Percentiles rank a stretch among this genome's conserved stretches.
Conservation (phyloP, 2,113 vertebrate genomes). For the Ia io region DNA sequence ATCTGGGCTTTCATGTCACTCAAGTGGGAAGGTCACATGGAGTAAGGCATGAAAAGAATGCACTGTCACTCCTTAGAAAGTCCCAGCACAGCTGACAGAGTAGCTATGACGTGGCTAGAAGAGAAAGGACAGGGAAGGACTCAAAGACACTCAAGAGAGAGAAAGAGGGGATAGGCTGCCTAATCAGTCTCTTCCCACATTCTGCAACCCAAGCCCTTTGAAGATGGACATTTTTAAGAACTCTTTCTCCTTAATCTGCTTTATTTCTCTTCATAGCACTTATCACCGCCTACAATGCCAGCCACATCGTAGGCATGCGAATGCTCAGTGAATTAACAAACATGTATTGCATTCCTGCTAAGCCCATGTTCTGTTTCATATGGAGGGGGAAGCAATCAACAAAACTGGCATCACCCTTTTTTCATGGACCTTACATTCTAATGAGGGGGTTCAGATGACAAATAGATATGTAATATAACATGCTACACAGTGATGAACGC, state of each 20-base stretch:
- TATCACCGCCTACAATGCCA: neutral
- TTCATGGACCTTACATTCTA: neutral
- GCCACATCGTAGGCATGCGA: neutral
- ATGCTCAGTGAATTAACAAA: neutral
- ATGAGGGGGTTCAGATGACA: neutral
- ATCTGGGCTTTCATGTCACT: neutral
- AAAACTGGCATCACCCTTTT: neutral
- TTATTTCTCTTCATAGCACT: neutral
- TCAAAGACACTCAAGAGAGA: neutral
- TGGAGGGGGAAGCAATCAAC: neutral
- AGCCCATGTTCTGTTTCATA: neutral
- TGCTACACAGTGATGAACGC: neutral
- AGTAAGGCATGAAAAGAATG: conserved; percentile 23
- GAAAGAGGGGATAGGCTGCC: neutral
- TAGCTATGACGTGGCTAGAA: neutral
- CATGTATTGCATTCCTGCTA: neutral
- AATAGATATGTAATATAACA: neutral
- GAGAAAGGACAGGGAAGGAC: neutral
- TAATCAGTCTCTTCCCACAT: neutral
- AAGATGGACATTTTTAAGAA: neutral
- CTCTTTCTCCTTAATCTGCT: neutral
- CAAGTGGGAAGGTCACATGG: neutral
- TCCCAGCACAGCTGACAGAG: neutral
- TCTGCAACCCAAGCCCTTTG: neutral
- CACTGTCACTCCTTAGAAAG: neutral